These are phyloP conservation scores for Mesodorylaimus sp. DNA, from an alignment of 2,888 invertebrate species.

Conservation along the genomic window DNA sequence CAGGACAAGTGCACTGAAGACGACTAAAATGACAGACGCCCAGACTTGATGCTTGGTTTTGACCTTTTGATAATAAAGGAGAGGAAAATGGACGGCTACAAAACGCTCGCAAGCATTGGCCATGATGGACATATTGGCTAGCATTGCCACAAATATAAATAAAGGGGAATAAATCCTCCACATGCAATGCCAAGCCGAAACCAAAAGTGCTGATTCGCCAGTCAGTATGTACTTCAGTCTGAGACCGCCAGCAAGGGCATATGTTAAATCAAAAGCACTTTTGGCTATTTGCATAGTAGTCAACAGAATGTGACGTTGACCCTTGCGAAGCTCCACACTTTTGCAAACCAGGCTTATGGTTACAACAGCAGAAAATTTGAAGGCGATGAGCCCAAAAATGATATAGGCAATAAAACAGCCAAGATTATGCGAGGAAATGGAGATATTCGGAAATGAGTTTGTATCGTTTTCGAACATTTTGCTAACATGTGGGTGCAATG, in stretches of 20 bases:
- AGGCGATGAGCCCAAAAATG: not conserved
- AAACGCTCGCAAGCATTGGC: not conserved
- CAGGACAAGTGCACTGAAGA: not conserved
- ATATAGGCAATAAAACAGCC: constrained; percentile 2
- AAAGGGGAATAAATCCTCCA: not conserved
- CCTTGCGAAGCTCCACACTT: not conserved
- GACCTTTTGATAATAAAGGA: not conserved
- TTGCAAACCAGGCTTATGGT: not conserved
- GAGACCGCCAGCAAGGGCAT: not conserved
- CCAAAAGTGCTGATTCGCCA: not conserved
- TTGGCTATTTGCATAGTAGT: not conserved
- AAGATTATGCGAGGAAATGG: too few species aligned
- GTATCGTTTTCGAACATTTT: too few species aligned
- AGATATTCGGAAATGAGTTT: too few species aligned
- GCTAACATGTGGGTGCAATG: too few species aligned
- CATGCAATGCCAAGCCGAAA: not conserved
- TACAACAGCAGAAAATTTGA: not conserved
- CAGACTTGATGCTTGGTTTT: not conserved
- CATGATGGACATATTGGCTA: not conserved
- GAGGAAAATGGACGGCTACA: not conserved
- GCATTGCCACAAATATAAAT: not conserved
- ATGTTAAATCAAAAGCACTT: not conserved
- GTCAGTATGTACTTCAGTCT: not conserved
- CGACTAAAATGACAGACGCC: not conserved
- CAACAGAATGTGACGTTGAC: not conserved